A percentile compares a stretch with the other conserved stretches of the same genome.
Conservation (phyloP, 2,888 invertebrate genomes). For the Pteria penguin region DNA sequence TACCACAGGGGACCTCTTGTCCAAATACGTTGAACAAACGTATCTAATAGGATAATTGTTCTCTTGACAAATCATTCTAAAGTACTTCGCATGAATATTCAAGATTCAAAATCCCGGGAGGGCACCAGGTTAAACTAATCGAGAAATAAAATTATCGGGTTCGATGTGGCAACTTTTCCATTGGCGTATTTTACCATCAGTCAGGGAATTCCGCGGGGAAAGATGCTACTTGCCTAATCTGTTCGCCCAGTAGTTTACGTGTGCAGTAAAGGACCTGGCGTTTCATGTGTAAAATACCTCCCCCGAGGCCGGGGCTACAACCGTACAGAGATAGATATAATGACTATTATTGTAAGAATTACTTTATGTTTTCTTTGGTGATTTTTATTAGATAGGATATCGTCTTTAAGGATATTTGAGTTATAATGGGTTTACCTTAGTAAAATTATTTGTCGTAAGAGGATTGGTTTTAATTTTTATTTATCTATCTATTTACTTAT, state of each 20-base stretch:
- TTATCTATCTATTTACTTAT: too few relatives aligned
- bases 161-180: constrained; percentile 37
- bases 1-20: constrained; percentile 39
- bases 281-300: constrained; percentile 42
- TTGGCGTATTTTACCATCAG: constrained; percentile 37
- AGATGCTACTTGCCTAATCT: constrained; percentile 38
- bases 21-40: constrained; percentile 43
- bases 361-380: too few relatives aligned
- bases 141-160: constrained; percentile 47
- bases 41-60: constrained; percentile 47
- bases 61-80: constrained; percentile 39
- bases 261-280: constrained; percentile 30
- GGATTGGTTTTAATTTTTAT: too few relatives aligned
- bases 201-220: constrained; percentile 33
- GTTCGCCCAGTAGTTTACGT: constrained; percentile 32
- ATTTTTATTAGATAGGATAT: too few relatives aligned
- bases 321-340: too few relatives aligned
- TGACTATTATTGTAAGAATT: too few relatives aligned
- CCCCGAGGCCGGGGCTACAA: constrained; percentile 35
- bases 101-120: constrained; percentile 39
- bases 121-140: constrained; percentile 45
- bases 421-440: too few relatives aligned
- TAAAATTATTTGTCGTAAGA: too few relatives aligned
- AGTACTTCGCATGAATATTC: constrained; percentile 47
- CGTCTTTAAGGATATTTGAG: too few relatives aligned